phyloP scores from a whole-genome alignment of 2,888 invertebrate genomes.

The Tenodera sinensis region DNA sequence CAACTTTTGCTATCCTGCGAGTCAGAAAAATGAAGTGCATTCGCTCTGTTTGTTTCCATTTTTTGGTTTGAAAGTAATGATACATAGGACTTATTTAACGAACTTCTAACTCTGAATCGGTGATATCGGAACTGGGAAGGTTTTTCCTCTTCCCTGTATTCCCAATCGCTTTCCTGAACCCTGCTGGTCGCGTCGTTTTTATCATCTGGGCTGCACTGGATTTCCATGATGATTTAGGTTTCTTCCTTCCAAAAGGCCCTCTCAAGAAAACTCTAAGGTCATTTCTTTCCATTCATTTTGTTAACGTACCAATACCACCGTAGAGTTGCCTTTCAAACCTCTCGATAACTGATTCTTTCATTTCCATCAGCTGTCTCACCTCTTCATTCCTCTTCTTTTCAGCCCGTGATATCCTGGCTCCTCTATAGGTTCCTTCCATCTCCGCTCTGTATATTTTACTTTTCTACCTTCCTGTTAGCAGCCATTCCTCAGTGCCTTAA shows the following conservation, averaged over 20 bases:
- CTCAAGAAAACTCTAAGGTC: neutral
- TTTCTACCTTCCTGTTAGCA: neutral
- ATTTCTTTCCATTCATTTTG: neutral
- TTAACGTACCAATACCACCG: neutral
- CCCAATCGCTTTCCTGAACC: too few relatives aligned
- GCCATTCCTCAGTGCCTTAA: too few relatives aligned
- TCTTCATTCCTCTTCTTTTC: neutral
- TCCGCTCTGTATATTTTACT: neutral
- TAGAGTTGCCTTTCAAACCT: neutral
- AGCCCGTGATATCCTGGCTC: neutral
- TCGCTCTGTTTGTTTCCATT: too few relatives aligned
- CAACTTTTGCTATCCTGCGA: too few relatives aligned
- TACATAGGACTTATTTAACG: too few relatives aligned
- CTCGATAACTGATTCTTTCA: neutral
- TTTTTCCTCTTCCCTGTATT: too few relatives aligned
- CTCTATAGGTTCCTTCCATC: neutral
- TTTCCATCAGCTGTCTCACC: neutral
- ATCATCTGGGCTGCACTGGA: neutral
- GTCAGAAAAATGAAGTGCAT: too few relatives aligned
- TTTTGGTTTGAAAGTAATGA: too few relatives aligned
- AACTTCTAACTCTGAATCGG: too few relatives aligned
- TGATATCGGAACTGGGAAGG: too few relatives aligned
- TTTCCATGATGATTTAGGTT: neutral
- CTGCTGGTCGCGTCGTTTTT: neutral
- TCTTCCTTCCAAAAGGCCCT: neutral